Evolutionary conservation across 2,797 vertebrate species (phyloP).

Genomic region (Vireo griseus): DNA sequence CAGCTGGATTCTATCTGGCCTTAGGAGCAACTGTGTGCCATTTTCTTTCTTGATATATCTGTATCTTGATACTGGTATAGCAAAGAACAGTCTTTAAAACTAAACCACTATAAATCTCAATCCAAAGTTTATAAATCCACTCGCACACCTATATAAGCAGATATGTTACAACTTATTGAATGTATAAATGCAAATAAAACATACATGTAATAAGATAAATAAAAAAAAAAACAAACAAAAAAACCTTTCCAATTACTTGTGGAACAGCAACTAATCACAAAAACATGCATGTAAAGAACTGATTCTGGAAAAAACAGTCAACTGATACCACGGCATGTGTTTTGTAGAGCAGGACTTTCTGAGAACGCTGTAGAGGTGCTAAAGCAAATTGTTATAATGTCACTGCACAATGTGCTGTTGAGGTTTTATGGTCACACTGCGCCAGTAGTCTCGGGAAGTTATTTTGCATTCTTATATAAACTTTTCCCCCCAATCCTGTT

Average conservation of each 20-base stretch:
- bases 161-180: background rate
- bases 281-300: background rate
- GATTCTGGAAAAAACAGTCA: background rate
- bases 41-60: background rate
- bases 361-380: slow-evolving; percentile 21
- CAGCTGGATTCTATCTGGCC: background rate
- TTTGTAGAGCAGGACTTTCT: background rate
- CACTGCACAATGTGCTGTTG: slow-evolving; percentile 30
- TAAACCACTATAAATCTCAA: background rate
- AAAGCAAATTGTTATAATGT: slow-evolving; percentile 38
- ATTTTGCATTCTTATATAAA: slow-evolving; percentile 66
- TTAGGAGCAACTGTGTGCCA: background rate
- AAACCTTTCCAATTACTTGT: background rate
- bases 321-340: background rate
- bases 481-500: background rate
- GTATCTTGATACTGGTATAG: background rate
- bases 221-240: background rate
- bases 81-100: background rate
- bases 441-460: slow-evolving; percentile 59
- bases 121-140: background rate
- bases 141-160: background rate
- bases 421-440: slow-evolving; percentile 61
- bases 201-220: background rate
- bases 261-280: background rate
- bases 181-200: background rate